Percentiles rank a stretch among this genome's conserved stretches.
Conservation (phyloP, 2,797 vertebrate species). For the Paratrypauchen microcephalus region DNA sequence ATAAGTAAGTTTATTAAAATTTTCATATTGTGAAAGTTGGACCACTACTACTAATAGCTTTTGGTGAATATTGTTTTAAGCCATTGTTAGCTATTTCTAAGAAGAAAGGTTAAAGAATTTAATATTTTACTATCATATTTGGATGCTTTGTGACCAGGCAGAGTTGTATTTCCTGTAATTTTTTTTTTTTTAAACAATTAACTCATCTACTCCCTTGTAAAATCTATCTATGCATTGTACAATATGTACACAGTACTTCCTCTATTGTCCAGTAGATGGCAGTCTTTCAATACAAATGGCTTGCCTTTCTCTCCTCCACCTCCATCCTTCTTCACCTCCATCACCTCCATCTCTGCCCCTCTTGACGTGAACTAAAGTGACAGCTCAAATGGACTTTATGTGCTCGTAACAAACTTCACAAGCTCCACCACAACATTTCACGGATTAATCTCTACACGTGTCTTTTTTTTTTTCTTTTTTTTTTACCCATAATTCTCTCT, state of each 20-base stretch:
- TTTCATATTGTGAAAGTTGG: too few species aligned
- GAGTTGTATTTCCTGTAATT: too few species aligned
- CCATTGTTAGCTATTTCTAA: too few species aligned
- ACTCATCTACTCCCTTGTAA: neutral
- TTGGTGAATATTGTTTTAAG: too few species aligned
- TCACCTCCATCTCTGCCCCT: conserved; percentile 40
- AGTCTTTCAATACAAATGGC: conserved; percentile 58
- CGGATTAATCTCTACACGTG: conserved; percentile 30
- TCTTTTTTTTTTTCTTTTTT: conserved; percentile 14
- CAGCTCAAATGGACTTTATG: conserved; percentile 49
- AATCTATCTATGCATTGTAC: neutral
- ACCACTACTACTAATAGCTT: too few species aligned
- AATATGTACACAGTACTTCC: neutral
- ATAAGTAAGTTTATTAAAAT: too few species aligned
- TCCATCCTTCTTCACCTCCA: conserved; percentile 39
- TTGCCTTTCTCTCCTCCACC: neutral
- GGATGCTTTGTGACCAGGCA: too few species aligned
- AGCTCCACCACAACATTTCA: conserved; percentile 18
- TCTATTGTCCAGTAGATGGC: conserved; percentile 69
- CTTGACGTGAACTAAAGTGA: conserved; percentile 45
- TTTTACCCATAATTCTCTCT: conserved; percentile 29
- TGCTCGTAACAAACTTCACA: conserved; percentile 40
- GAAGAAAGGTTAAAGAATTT: too few species aligned
- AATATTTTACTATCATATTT: too few species aligned
- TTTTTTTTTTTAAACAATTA: too few species aligned